Percentiles rank a stretch among this genome's conserved stretches.
Conservation (phyloP, 2,797 vertebrate genomes). For the Uromys caudimaculatus region DNA sequence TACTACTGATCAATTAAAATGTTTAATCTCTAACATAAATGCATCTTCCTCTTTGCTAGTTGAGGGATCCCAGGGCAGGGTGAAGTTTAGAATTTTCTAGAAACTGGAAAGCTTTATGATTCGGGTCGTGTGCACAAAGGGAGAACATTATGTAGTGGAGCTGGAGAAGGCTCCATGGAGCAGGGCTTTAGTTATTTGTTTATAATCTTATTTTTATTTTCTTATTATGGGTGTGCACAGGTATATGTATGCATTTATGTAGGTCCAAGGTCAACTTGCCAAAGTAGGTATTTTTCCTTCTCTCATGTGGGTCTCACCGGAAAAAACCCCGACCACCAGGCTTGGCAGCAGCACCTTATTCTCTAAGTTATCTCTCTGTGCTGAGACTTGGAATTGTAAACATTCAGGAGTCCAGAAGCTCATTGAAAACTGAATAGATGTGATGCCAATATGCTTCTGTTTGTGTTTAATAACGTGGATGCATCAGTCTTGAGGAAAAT, state of each 20-base stretch:
- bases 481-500: neutral
- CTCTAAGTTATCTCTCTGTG: neutral
- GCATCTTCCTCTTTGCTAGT: too few species aligned
- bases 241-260: neutral
- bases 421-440: neutral
- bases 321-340: too few species aligned
- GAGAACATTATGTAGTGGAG: neutral
- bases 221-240: neutral
- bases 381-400: neutral
- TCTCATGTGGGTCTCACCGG: neutral
- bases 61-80: neutral
- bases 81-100: neutral
- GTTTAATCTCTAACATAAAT: neutral
- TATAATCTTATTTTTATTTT: neutral
- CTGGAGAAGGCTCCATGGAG: neutral
- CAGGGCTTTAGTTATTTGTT: neutral
- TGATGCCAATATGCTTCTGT: neutral
- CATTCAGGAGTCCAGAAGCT: neutral
- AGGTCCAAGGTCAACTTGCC: neutral
- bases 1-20: neutral
- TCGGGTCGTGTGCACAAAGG: neutral
- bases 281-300: neutral
- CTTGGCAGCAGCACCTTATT: neutral
- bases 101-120: neutral
- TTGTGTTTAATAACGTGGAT: neutral